Base-by-base conservation (phyloP, 2,113 vertebrate species). In the Eonycteris spelaea region DNA sequence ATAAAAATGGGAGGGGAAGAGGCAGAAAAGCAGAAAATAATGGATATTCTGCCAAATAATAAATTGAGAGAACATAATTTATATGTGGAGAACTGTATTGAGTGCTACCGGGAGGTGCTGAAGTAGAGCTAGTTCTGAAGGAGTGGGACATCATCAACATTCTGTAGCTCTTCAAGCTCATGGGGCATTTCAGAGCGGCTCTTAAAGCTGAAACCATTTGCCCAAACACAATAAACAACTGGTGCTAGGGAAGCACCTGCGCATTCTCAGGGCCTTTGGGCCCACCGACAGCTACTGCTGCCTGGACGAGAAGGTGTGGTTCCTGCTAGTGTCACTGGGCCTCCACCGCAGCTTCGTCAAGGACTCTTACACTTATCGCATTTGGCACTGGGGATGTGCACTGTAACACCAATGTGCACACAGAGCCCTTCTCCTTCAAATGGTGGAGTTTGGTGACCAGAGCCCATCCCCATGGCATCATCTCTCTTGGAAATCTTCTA, bases 191-290 rank as follows among this genome's bases (percentile, higher is more conserved):
- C 45, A n/a, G 1, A 12, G 6, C 4, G 10, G 3, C 0, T 2
- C 22, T 10, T 6, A 96, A n/a, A 96, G 99, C 99, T 0, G 5
- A 59, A 7, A 99, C 99, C 30, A 99, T 98, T 61, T 99, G 99
- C 97, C 99, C 99, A 0, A 98, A 99, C 96, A 98, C 99, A 99
- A 99, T 99, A 67, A 99, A 99, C 97, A 99, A 99, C 98, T 99
- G 1, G 99, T 99, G 11, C 96, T 99, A 96, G 99, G 98, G 59
- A 98, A 98, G 55, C 93, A 98, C 80, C 97, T 99, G n/a, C 99
- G 99, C 88, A 98, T 99, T 89, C 99, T 99, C 4, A 99, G 99
- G 79, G 98, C 99, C 1, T 99, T 99, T 0, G 99, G 99, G 2
- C 99, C 99, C 0, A 74, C 96, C 89, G 97, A 99, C 83, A 57